Conservation (phyloP, 2,797 vertebrate genomes). For the Leptodactylus fallax region DNA sequence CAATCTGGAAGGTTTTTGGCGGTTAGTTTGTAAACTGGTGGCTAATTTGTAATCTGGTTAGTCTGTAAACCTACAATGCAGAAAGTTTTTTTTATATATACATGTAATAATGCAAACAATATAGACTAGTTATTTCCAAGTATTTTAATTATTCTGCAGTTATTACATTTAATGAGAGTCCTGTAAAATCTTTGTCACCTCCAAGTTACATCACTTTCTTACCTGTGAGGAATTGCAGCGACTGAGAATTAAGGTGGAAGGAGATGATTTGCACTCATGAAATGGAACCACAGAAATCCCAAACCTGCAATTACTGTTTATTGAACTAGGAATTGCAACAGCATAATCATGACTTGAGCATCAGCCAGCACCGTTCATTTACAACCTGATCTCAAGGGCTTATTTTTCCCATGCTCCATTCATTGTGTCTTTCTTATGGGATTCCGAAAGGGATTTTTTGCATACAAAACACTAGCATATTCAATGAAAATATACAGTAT, state of each 20-base stretch:
- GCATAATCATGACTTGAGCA: conserved; percentile 11
- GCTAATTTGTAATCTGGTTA: neutral
- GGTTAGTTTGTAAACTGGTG: neutral
- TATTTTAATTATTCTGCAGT: neutral
- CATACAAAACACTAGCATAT: neutral
- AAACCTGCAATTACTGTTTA: conserved; percentile 9
- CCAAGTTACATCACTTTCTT: neutral
- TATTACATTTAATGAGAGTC: neutral
- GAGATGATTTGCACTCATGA: conserved; percentile 1
- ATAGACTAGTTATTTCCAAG: neutral
- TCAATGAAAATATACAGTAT: neutral
- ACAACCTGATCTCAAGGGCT: neutral
- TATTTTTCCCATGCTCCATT: neutral
- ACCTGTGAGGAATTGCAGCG: neutral
- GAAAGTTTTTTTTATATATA: neutral
- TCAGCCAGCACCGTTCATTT: neutral
- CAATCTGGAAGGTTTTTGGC: neutral
- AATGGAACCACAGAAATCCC: conserved; percentile 27
- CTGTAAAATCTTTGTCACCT: neutral
- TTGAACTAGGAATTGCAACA: conserved; percentile 9
- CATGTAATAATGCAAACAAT: neutral
- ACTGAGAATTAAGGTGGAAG: conserved; percentile 19
- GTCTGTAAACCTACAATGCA: neutral
- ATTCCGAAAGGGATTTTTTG: neutral
- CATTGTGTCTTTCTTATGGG: neutral